Evolutionary conservation across 2,113 vertebrate genomes (phyloP).

Genomic region (Globicephala melas): DNA sequence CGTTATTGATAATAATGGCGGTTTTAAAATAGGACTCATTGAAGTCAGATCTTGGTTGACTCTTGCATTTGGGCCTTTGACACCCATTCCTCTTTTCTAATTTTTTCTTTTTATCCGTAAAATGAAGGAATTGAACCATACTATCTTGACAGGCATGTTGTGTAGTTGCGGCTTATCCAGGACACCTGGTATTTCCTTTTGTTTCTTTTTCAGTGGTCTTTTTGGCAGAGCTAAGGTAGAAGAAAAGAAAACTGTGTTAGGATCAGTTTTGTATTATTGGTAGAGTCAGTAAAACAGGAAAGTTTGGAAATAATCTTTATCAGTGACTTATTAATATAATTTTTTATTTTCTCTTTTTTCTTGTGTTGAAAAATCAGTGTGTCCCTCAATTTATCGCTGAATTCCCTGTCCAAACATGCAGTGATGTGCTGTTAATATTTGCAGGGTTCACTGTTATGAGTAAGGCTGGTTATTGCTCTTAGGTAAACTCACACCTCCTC

Average conservation of each 20-base stretch:
- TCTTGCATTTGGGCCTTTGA: background rate
- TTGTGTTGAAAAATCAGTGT: background rate
- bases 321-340: background rate
- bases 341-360: background rate
- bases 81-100: background rate
- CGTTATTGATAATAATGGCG: fast-evolving
- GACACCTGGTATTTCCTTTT: background rate
- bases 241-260: background rate
- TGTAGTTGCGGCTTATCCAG: background rate
- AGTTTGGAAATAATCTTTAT: background rate
- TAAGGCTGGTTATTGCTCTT: background rate
- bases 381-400: background rate
- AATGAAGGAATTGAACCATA: background rate
- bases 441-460: background rate
- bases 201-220: background rate
- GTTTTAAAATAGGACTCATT: background rate
- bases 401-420: background rate
- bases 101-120: background rate
- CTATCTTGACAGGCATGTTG: background rate
- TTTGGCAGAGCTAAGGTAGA: background rate
- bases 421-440: background rate
- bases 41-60: background rate
- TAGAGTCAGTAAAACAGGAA: background rate
- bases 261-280: background rate
- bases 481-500: background rate